Conservation (phyloP, 2,888 invertebrate genomes). For the Drosophila pegasa region DNA sequence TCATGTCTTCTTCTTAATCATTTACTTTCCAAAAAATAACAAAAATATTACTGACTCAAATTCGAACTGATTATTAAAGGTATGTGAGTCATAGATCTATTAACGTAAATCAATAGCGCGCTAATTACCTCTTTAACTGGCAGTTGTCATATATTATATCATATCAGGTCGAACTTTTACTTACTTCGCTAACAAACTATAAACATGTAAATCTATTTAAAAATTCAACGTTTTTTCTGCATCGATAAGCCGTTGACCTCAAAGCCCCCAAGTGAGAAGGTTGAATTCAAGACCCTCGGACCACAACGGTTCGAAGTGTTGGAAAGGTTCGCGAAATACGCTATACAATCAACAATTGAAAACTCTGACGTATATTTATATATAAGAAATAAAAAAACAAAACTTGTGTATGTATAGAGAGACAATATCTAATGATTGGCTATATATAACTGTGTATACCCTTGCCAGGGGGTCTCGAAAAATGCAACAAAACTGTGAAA, state of each 20-base stretch:
- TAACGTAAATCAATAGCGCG: not conserved
- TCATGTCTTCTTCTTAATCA: not conserved
- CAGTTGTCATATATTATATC: not conserved
- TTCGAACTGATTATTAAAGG: not conserved
- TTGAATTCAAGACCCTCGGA: constrained; percentile 48
- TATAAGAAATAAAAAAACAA: constrained; percentile 3
- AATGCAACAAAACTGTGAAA: not conserved
- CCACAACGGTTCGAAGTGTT: constrained; percentile 15
- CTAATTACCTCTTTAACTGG: not conserved
- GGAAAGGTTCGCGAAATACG: constrained; percentile 56
- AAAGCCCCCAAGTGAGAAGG: constrained; percentile 68
- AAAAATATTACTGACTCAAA: not conserved
- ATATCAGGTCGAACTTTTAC: not conserved
- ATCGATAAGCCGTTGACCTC: constrained; percentile 76
- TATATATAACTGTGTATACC: constrained; percentile 13
- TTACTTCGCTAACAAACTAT: not conserved
- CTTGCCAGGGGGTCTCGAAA: constrained; percentile 1
- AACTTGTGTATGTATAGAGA: not conserved
- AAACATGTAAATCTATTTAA: constrained; percentile 10
- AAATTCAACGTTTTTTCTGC: constrained; percentile 62
- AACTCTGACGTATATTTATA: constrained; percentile 17
- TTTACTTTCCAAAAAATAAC: not conserved
- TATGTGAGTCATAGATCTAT: constrained; percentile 5
- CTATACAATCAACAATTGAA: constrained; percentile 48
- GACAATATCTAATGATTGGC: constrained; percentile 18